Evolutionary conservation across 1,140 invertebrate genomes (phyloP).

Genomic region (Reticulitermes speratus): DNA sequence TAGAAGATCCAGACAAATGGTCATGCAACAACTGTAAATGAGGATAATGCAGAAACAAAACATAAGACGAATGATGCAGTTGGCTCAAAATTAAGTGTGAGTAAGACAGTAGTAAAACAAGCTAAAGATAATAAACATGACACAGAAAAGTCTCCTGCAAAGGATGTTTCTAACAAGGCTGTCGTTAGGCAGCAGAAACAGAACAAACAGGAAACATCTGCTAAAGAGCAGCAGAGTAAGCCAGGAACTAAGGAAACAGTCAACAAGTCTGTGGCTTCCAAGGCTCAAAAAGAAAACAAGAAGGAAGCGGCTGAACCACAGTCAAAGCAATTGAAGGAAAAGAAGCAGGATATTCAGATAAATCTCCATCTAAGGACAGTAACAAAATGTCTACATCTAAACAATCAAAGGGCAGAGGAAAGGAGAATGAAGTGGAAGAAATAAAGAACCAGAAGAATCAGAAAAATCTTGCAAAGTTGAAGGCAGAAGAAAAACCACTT

Average conservation of each 20-base stretch:
- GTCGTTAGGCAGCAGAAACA: background rate
- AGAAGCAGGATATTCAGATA: slow-evolving; percentile 40
- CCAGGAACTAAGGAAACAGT: slow-evolving; percentile 45
- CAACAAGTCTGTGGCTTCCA: slow-evolving; percentile 35
- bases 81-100: slow-evolving; percentile 26
- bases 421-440: slow-evolving; percentile 53
- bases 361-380: slow-evolving; percentile 39
- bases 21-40: slow-evolving; percentile 43
- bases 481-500: slow-evolving; percentile 60
- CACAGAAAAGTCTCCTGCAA: slow-evolving; percentile 51
- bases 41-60: slow-evolving; percentile 31
- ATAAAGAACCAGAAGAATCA: slow-evolving; percentile 55
- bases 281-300: slow-evolving; percentile 24
- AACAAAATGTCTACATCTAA: slow-evolving; percentile 46
- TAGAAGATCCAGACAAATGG: slow-evolving; percentile 55
- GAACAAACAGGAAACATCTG: slow-evolving; percentile 26
- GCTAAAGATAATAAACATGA: slow-evolving; percentile 46
- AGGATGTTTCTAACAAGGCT: slow-evolving; percentile 42
- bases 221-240: slow-evolving; percentile 18
- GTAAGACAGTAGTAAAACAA: slow-evolving; percentile 43
- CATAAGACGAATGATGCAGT: slow-evolving; percentile 29
- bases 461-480: slow-evolving; percentile 46
- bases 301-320: background rate
- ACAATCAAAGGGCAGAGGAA: slow-evolving; percentile 41
- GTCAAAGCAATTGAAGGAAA: slow-evolving; percentile 36